A percentile compares a stretch with the other conserved stretches of the same genome.
Conservation (phyloP, 2,888 invertebrate species). For the Oxyteleia sp. region DNA sequence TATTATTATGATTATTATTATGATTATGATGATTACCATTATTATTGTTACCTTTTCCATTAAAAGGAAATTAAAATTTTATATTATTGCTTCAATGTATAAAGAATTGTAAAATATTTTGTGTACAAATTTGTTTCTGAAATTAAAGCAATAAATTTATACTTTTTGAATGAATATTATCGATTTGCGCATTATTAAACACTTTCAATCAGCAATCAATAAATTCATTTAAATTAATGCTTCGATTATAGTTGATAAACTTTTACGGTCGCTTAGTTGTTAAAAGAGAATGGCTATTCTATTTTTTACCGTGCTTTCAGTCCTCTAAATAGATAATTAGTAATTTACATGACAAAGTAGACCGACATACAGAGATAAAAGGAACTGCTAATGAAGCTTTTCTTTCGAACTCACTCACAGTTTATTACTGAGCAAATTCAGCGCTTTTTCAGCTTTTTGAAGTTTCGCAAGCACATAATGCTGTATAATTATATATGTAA, state of each 20-base stretch:
- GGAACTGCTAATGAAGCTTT: constrained; percentile 3
- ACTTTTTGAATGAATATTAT: too few species aligned
- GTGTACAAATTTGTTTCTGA: too few species aligned
- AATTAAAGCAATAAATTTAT: too few species aligned
- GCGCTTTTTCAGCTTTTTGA: neutral
- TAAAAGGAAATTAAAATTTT: too few species aligned
- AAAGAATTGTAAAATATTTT: too few species aligned
- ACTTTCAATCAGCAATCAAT: neutral
- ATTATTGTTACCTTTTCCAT: too few species aligned
- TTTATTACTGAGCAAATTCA: constrained; percentile 6
- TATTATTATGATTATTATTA: too few species aligned
- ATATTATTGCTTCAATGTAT: too few species aligned
- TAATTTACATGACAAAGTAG: neutral
- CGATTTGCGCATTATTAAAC: too few species aligned
- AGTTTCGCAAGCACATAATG: neutral
- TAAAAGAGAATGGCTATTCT: neutral
- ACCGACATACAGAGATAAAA: constrained; percentile 4
- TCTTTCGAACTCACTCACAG: constrained; percentile 6
- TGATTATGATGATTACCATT: too few species aligned
- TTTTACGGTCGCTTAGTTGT: neutral
- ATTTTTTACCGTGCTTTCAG: neutral
- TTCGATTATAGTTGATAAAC: neutral
- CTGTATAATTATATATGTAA: neutral
- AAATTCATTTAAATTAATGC: neutral
- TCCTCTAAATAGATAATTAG: neutral